phyloP scores from a whole-genome alignment of 1,140 invertebrate species.

The Alviniconcha marisindica region DNA sequence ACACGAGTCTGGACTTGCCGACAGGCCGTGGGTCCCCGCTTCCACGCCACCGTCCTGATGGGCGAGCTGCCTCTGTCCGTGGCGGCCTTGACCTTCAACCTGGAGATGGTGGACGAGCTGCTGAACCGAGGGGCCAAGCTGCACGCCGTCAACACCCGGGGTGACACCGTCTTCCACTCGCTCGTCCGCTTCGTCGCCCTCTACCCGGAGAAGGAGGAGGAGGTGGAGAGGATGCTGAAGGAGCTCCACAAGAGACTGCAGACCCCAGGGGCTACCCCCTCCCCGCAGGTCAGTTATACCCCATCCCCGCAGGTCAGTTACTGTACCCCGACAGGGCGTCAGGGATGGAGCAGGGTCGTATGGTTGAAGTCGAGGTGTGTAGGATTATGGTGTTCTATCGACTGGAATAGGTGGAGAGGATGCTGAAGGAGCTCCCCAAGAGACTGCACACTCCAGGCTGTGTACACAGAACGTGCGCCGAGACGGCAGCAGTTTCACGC shows the following conservation, averaged over 20 bases:
- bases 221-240: slow-evolving; percentile 49
- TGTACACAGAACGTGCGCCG: too few relatives aligned
- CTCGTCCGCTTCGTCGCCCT: slow-evolving; percentile 55
- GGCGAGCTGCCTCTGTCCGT: slow-evolving; percentile 61
- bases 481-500: too few relatives aligned
- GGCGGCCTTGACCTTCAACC: slow-evolving; percentile 56
- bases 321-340: too few relatives aligned
- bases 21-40: slow-evolving; percentile 52
- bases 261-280: background rate
- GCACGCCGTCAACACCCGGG: slow-evolving; percentile 43
- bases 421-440: slow-evolving; percentile 45
- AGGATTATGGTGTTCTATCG: too few relatives aligned
- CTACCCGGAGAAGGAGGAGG: slow-evolving; percentile 53
- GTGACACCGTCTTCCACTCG: slow-evolving; percentile 61
- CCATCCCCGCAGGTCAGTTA: too few relatives aligned
- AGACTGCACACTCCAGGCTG: background rate
- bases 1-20: too few relatives aligned
- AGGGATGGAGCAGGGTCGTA: too few relatives aligned
- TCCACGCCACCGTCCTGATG: slow-evolving; percentile 63
- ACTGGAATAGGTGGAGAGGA: slow-evolving; percentile 45
- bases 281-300: background rate
- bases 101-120: slow-evolving; percentile 50
- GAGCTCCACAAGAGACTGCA: slow-evolving; percentile 39
- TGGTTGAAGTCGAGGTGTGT: too few relatives aligned
- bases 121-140: slow-evolving; percentile 42